phyloP scores from a whole-genome alignment of 2,797 vertebrate genomes.

The Brachymystax lenok region DNA sequence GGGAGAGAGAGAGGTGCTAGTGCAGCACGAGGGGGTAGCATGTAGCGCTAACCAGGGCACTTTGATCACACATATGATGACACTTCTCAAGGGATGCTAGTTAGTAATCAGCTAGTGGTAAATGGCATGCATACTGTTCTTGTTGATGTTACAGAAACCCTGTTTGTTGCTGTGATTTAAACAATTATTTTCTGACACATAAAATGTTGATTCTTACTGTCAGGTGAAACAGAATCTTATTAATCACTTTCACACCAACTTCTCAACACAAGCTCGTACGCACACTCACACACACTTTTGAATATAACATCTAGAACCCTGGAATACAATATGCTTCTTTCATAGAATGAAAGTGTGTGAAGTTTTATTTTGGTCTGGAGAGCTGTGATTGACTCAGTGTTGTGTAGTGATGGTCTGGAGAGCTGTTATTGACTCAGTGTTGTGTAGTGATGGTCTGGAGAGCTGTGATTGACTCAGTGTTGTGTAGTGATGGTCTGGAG shows the following conservation, averaged over 20 bases:
- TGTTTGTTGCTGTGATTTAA: background rate
- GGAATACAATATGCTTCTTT: background rate
- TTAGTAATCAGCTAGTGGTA: background rate
- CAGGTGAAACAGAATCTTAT: background rate
- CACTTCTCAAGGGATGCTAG: slow-evolving; percentile 30
- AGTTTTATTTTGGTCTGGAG: background rate
- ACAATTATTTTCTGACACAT: background rate
- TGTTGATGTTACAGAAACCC: background rate
- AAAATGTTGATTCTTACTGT: too few relatives aligned
- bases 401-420: background rate
- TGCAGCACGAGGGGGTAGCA: slow-evolving; percentile 27
- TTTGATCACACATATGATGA: slow-evolving; percentile 66
- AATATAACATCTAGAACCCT: background rate
- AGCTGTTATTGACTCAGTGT: too few relatives aligned
- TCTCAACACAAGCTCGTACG: background rate
- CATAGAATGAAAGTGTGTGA: background rate
- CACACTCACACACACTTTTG: background rate
- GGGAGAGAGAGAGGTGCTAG: slow-evolving; percentile 44
- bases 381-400: too few relatives aligned
- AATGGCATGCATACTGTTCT: background rate
- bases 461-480: background rate
- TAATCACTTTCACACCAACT: background rate
- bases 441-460: too few relatives aligned
- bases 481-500: too few relatives aligned
- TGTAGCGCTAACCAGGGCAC: slow-evolving; percentile 57